phyloP scores from a whole-genome alignment of 2,888 invertebrate genomes.

The Hypsopygia costalis region DNA sequence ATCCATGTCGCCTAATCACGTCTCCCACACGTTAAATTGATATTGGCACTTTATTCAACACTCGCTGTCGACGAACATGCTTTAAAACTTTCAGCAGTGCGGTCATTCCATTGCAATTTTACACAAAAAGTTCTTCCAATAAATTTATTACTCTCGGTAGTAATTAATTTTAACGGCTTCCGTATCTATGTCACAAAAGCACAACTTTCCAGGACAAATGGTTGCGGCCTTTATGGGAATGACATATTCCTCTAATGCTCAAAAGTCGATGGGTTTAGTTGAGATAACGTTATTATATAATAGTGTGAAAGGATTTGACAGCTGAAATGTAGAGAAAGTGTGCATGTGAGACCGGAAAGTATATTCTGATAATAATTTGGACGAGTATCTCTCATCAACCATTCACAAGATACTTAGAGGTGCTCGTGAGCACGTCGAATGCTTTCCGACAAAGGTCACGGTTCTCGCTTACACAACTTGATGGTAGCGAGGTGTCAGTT shows the following conservation, averaged over 20 bases:
- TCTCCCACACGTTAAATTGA: slow-evolving; percentile 62
- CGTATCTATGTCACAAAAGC: not conserved
- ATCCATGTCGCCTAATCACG: slow-evolving; percentile 55
- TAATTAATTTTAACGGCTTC: slow-evolving; percentile 4
- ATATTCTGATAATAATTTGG: slow-evolving; percentile 3
- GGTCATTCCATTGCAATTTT: slow-evolving; percentile 11
- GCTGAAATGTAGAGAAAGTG: slow-evolving; percentile 3
- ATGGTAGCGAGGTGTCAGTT: slow-evolving; percentile 27
- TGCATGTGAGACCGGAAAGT: slow-evolving; percentile 1
- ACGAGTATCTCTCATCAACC: not conserved
- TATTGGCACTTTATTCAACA: slow-evolving; percentile 57
- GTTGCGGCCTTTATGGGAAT: too few relatives aligned
- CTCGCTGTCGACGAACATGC: slow-evolving; percentile 38
- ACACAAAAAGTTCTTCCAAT: slow-evolving; percentile 7
- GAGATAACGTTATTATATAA: not conserved
- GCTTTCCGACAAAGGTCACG: slow-evolving; percentile 47
- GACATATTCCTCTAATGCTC: too few relatives aligned
- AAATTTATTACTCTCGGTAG: slow-evolving; percentile 5
- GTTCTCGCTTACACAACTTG: slow-evolving; percentile 40
- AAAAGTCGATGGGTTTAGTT: too few relatives aligned
- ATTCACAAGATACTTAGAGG: slow-evolving; percentile 1
- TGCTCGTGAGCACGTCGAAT: slow-evolving; percentile 21
- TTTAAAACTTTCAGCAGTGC: slow-evolving; percentile 29
- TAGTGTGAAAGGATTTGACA: not conserved
- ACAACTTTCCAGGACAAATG: too few relatives aligned